phyloP scores from a whole-genome alignment of 2,797 vertebrate genomes.

The Myripristis jacobus region DNA sequence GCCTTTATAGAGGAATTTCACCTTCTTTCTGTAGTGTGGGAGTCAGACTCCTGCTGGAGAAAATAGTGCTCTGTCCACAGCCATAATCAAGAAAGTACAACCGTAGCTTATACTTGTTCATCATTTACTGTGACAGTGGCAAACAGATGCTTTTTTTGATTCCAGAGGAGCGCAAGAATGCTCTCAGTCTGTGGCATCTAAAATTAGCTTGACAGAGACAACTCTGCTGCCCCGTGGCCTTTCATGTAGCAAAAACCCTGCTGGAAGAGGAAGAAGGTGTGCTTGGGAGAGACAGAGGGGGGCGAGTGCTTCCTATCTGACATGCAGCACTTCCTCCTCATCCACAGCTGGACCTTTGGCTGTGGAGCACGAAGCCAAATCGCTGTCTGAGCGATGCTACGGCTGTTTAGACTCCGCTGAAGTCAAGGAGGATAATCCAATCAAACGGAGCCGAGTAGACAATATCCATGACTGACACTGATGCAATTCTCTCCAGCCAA shows the following conservation, averaged over 20 bases:
- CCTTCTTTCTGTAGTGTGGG: conserved; percentile 69
- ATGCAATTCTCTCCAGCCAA: too few relatives aligned
- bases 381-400: conserved; percentile 7
- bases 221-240: conserved; percentile 30
- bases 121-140: neutral
- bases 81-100: conserved; percentile 12
- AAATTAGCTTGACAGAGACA: conserved; percentile 40
- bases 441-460: too few relatives aligned
- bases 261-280: conserved; percentile 27
- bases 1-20: conserved; percentile 76
- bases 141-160: neutral
- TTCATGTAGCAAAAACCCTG: conserved; percentile 1
- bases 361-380: conserved; percentile 29
- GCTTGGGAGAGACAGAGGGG: conserved; percentile 5
- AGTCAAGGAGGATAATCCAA: conserved; percentile 12
- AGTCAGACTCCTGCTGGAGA: conserved; percentile 46
- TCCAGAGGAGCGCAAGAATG: neutral
- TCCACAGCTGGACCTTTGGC: conserved; percentile 18
- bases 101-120: neutral
- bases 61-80: conserved; percentile 44
- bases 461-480: too few relatives aligned
- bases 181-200: conserved; percentile 21
- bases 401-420: conserved; percentile 13
- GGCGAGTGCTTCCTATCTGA: conserved; percentile 48
- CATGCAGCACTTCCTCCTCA: conserved; percentile 44